phyloP scores from a whole-genome alignment of 2,888 invertebrate genomes.

The Nemapogon koenigi region DNA sequence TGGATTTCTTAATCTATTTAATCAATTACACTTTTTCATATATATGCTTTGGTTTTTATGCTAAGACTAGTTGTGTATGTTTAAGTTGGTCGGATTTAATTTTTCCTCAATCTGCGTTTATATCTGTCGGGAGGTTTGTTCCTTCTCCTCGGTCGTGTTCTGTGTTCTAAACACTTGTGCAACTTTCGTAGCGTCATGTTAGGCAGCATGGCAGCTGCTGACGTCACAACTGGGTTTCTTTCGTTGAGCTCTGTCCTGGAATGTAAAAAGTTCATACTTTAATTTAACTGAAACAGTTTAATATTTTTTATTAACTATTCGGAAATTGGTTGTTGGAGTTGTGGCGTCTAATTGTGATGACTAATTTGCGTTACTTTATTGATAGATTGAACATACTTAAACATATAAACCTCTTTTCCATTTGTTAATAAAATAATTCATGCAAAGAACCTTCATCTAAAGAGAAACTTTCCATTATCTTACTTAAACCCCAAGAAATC shows the following conservation, averaged over 20 bases:
- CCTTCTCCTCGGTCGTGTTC: constrained; percentile 35
- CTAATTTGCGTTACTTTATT: too few species aligned
- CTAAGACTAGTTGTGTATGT: constrained; percentile 25
- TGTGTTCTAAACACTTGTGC: constrained; percentile 23
- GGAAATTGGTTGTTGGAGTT: too few species aligned
- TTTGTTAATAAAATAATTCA: too few species aligned
- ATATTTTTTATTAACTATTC: too few species aligned
- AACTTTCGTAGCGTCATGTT: constrained; percentile 41
- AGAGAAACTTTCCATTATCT: too few species aligned
- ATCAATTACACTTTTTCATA: background rate
- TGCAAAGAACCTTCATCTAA: too few species aligned
- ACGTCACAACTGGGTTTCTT: background rate
- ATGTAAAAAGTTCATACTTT: constrained; percentile 18
- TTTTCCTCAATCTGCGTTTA: constrained; percentile 15
- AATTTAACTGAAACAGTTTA: too few species aligned
- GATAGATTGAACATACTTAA: too few species aligned
- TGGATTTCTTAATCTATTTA: too few species aligned
- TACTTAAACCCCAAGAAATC: too few species aligned
- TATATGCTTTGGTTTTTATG: constrained; percentile 14
- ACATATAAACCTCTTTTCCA: too few species aligned
- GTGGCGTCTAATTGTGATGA: too few species aligned
- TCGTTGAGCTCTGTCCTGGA: constrained; percentile 30
- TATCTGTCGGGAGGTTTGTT: constrained; percentile 50
- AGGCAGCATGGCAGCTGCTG: constrained; percentile 31
- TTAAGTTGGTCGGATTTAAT: constrained; percentile 1